phyloP scores from a whole-genome alignment of 2,113 vertebrate species.

The Ciconia stormi region DNA sequence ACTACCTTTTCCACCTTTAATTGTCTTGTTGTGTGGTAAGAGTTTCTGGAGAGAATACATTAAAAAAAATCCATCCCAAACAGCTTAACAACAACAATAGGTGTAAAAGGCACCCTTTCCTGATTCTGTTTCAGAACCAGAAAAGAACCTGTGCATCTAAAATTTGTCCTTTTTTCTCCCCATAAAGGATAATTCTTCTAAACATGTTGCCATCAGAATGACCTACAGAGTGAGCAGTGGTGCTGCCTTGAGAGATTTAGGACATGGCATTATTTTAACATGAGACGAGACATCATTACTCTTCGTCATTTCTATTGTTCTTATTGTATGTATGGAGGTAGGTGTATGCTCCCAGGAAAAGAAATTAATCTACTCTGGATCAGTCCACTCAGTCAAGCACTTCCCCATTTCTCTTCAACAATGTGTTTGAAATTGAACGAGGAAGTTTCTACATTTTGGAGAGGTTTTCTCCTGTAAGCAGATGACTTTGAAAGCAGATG shows the following conservation, averaged over 20 bases:
- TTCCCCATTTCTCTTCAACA: background rate
- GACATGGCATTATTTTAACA: background rate
- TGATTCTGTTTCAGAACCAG: background rate
- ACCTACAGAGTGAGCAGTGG: background rate
- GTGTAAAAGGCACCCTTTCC: background rate
- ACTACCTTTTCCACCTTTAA: background rate
- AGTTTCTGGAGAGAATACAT: background rate
- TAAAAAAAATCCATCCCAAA: background rate
- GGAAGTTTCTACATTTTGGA: background rate
- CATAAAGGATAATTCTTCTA: background rate
- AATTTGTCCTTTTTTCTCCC: background rate
- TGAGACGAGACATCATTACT: background rate
- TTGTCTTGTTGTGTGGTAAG: background rate
- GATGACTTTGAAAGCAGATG: background rate
- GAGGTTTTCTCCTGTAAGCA: background rate
- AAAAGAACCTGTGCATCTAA: background rate
- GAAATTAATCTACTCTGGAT: background rate
- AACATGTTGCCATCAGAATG: background rate
- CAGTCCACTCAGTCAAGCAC: background rate
- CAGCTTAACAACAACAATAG: background rate
- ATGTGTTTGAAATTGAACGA: background rate
- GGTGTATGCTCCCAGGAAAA: background rate
- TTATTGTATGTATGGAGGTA: background rate
- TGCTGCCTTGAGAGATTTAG: background rate
- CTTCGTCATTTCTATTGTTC: background rate